Evolutionary conservation across 2,113 vertebrate species (phyloP), one percentile per base, ranked within the genome.

Genomic region (Hippocampus abdominalis): DNA sequence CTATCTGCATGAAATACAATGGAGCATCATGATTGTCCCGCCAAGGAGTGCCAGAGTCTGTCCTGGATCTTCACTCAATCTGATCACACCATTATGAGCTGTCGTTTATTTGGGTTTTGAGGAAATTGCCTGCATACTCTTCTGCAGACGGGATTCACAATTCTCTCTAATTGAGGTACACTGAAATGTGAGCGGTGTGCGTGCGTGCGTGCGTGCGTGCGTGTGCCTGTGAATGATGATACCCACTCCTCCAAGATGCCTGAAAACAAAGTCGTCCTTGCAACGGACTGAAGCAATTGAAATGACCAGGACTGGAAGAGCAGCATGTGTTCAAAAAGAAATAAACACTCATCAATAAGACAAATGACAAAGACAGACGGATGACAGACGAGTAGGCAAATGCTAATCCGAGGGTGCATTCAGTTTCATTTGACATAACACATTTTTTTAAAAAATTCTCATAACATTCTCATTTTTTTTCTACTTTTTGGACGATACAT

Each of bases 141-240:
- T 71, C 46, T 15, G 61, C 21, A 82, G 70, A 81, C 76, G 73
- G 29, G 57, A 48, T 74, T 85, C 81, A 77, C 84, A 69, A 77
- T 76, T 89, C 79, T 56, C 76, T 80, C 88, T 90, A 89, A 90
- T 91, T 87, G 89, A 86, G 70, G 81, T 77, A 86, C 64, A 67
- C 76, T 53, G 77, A 83, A 57, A 83, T 73, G 66, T 65, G 81
- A 88, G 76, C 72, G 69, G 71, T 40, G 57, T 20, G 29, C 20
- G 27, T 27, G 54, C 18, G 56, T 59, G 56, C 9, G 27, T 32
- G 27, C 3, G 56, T 29, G 25, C 16, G 27, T 16, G 12, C 27
- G 25, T 8, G 25, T 15, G 42, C 12, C 9, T 13, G 42, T 44
- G 42, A 44, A 15, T 54, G 15, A 8, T n/a, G 36, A 64, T 64